Conservation (phyloP, 2,113 vertebrate species). For the Periophthalmodon schlosseri region DNA sequence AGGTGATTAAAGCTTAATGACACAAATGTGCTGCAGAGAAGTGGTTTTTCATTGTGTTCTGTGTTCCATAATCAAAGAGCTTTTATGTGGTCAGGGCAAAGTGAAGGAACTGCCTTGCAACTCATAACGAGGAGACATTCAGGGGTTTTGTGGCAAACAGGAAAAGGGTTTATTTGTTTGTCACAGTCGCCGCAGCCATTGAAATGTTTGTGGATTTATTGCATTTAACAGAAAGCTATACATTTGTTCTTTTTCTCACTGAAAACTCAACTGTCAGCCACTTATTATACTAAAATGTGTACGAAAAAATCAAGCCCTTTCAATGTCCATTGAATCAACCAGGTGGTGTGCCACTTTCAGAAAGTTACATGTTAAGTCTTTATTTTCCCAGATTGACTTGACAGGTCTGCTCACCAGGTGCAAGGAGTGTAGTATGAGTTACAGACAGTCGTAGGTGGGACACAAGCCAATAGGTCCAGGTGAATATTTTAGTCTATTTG, state of each 20-base stretch:
- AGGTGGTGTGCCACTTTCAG: too few relatives aligned
- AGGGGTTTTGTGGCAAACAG: constrained; percentile 29
- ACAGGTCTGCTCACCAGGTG: constrained; percentile 35
- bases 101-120: constrained; percentile 31
- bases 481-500: constrained; percentile 22
- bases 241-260: not conserved
- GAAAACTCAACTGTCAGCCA: too few relatives aligned
- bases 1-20: constrained; percentile 38
- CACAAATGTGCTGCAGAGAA: constrained; percentile 7
- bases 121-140: constrained; percentile 23
- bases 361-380: too few relatives aligned
- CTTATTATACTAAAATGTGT: too few relatives aligned
- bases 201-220: constrained; percentile 37
- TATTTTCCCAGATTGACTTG: too few relatives aligned
- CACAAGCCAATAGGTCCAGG: not conserved
- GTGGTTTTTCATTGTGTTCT: constrained; percentile 29
- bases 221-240: constrained; percentile 36
- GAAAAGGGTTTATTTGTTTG: constrained; percentile 42
- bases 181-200: constrained; percentile 2
- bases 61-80: constrained; percentile 13
- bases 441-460: not conserved
- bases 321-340: too few relatives aligned
- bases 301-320: too few relatives aligned
- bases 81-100: constrained; percentile 31
- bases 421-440: not conserved